Conservation (phyloP, 2,113 vertebrate species). For the Lipotes vexillifer region DNA sequence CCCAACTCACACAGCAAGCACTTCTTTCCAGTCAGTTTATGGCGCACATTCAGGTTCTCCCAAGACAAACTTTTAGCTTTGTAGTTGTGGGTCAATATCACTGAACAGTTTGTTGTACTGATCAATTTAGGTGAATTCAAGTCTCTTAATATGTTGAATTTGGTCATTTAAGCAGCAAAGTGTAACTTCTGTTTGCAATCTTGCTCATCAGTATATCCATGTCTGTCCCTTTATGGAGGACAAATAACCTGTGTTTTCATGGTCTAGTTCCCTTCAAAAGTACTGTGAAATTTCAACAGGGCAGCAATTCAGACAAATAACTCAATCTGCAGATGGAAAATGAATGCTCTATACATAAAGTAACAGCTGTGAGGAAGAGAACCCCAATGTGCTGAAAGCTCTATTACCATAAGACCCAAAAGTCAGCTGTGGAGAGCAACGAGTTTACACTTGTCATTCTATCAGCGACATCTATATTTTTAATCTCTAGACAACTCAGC, state of each 20-base stretch:
- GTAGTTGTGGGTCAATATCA: neutral
- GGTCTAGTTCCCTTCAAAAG: neutral
- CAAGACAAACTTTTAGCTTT: neutral
- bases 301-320: neutral
- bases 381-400: conserved; percentile 4
- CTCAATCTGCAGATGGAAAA: neutral
- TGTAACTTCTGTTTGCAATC: neutral
- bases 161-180: conserved; percentile 23
- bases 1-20: neutral
- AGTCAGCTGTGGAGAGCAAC: neutral
- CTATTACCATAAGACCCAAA: neutral
- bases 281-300: neutral
- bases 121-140: neutral
- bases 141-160: neutral
- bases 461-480: conserved; percentile 33
- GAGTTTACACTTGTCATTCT: conserved; percentile 20
- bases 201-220: neutral
- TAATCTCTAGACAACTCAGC: conserved; percentile 35
- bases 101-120: neutral
- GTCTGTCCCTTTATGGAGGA: neutral
- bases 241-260: neutral
- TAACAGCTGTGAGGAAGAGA: neutral
- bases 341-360: neutral
- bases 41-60: neutral
- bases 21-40: neutral